phyloP scores from a whole-genome alignment of 2,797 vertebrate genomes.

The Lepus townsendii region DNA sequence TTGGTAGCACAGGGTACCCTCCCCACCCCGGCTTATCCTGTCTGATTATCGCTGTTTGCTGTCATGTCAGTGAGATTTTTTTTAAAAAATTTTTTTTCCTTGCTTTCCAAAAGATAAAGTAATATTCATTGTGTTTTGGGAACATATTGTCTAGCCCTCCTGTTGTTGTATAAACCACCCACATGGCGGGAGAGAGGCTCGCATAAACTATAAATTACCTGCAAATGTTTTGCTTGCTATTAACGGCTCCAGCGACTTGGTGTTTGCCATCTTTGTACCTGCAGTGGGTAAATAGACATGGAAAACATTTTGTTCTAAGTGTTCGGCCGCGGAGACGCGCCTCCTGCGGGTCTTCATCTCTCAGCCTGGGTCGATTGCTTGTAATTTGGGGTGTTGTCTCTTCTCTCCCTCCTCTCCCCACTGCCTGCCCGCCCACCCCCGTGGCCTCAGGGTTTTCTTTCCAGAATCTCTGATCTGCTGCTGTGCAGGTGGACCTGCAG shows the following conservation, averaged over 20 bases:
- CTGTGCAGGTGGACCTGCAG: conserved; percentile 93
- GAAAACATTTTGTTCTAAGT: conserved; percentile 81
- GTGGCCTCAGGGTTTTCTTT: conserved; percentile 91
- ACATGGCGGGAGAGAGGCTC: conserved; percentile 79
- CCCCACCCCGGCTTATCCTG: neutral
- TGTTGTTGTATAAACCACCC: conserved; percentile 76
- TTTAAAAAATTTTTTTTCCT: neutral
- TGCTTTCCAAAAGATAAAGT: conserved; percentile 74
- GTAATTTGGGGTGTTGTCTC: conserved; percentile 86
- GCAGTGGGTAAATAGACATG: conserved; percentile 76
- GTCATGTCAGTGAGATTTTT: conserved; percentile 2
- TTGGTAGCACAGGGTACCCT: neutral
- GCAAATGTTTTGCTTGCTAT: conserved; percentile 82
- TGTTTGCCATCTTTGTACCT: conserved; percentile 67
- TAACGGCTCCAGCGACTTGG: conserved; percentile 52
- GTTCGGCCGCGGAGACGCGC: conserved; percentile 67
- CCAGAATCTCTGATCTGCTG: conserved; percentile 92
- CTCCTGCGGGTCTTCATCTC: conserved; percentile 78
- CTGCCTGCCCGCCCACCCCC: neutral
- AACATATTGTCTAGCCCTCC: conserved; percentile 72
- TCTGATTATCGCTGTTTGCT: conserved; percentile 25
- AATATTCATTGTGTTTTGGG: conserved; percentile 70
- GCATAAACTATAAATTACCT: conserved; percentile 83
- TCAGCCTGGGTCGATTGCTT: conserved; percentile 76
- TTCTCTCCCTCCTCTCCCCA: conserved; percentile 12